Evolutionary conservation across 1,140 invertebrate genomes (phyloP), one percentile per base, ranked within the genome.

Genomic region (Drosophila guanche): DNA sequence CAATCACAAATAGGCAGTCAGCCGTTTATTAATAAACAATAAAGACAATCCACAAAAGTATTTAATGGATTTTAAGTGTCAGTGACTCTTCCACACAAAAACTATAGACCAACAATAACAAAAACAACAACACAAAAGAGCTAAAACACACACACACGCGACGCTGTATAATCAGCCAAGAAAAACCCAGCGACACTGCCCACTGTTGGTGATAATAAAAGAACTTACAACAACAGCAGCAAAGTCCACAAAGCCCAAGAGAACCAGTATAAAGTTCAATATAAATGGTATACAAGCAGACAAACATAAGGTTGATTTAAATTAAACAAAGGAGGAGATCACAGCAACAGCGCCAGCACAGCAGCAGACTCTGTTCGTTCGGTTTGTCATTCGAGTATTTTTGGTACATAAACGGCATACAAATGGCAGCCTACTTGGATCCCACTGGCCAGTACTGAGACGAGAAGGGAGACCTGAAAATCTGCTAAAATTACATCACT

Each of bases 251-350:
- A 51, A 1, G 16, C 16, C n/a, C 48, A 37, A 68, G 45, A 80
- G 77, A 81, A 81, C 78, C 79, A 73, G 79, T 81, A 81, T 81
- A 81, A 77, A 83, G 79, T 83, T 83, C 74, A 81, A 83, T 69
- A 71, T 42, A 52, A 37, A 52, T 37, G 37, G 16, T 40, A 52
- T 60, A 67, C 60, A 48, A 37, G 50, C 27, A 47, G 25, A 5
- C 52, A 58, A 51, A 51, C 52, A 70, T 71, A 56, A 71, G 54
- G 60, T 59, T 70, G 55, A 75, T 75, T 86, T 59, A 77, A 74
- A 73, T 86, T 62, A 86, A 88, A 88, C 83, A 88, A 88, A 88
- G 84, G 69, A 75, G 61, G 60, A 52, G 43, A 20, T 20, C 16
- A 20, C 16, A n/a, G n/a, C n/a, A n/a, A n/a, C n/a, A n/a, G n/a